Evolutionary conservation across 2,113 vertebrate genomes (phyloP).

Genomic region (Zootoca vivipara): DNA sequence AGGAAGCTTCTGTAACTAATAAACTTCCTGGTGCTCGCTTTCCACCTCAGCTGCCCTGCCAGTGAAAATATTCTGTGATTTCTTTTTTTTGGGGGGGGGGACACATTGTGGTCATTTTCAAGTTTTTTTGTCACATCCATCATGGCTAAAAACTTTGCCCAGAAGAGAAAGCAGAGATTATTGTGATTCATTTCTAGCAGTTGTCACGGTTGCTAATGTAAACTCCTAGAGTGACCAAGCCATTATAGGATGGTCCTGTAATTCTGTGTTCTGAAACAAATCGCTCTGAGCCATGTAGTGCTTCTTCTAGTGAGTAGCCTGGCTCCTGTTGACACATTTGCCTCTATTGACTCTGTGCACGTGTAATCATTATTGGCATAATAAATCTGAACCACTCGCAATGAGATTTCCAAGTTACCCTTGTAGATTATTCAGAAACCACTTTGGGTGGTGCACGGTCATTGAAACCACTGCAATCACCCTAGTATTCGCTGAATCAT

Average conservation of each 20-base stretch:
- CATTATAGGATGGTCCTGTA: neutral
- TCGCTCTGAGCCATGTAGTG: neutral
- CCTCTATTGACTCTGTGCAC: neutral
- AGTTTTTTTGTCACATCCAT: neutral
- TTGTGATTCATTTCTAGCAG: neutral
- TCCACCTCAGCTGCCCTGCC: neutral
- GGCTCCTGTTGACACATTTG: neutral
- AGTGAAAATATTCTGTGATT: neutral
- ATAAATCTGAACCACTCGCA: neutral
- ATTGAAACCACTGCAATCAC: neutral
- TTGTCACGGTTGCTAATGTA: neutral
- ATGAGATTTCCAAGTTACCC: neutral
- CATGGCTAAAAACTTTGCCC: neutral
- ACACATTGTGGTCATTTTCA: neutral
- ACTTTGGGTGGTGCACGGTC: neutral
- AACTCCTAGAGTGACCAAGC: neutral
- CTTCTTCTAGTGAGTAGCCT: neutral
- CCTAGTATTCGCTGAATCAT: neutral
- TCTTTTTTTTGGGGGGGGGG: too few relatives aligned
- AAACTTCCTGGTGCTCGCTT: neutral
- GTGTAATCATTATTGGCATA: neutral
- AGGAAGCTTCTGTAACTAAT: neutral
- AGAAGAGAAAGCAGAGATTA: neutral
- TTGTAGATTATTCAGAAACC: neutral
- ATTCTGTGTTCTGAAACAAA: neutral